Base-by-base conservation (phyloP, 2,888 invertebrate genomes). In the Phoronis australis region DNA sequence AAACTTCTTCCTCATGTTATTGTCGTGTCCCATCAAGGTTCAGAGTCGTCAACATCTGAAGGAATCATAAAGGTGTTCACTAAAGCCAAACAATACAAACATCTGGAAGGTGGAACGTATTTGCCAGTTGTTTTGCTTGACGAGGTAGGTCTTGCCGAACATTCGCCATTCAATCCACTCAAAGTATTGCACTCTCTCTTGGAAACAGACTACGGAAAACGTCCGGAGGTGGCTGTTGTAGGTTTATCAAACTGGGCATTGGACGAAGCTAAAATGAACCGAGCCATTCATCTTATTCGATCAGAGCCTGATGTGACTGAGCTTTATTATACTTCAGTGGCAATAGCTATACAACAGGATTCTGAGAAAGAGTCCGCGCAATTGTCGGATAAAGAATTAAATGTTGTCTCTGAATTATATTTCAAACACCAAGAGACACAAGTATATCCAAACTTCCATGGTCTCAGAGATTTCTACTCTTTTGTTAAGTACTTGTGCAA, bases 41-140 rank as follows among this genome's bases (percentile, higher is more conserved):
- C 63, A 4, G 65, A 65, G 37, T 61, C 64, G 4, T 62, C 62
- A 20, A 66, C 64, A 31, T 67, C 67, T 3, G 64, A 61, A 45
- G 65, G 65, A 4, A 67, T 66, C 9, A 49, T 59, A 5, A 64
- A 64, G 31, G 63, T 65, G 0, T 65, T 65, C 55, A 59, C 59
- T 27, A 62, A 62, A 26, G 65, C 65, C 26, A 50, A 59, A 46
- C 56, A 52, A 5, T 64, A 62, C 37, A 43, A 60, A 2, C 48
- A 58, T 6, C 57, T 59, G 15, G 46, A 42, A 6, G 40, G 20
- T 3, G 54, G 52, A 22, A 55, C 59, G 24, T 59, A 61, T 0
- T 26, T 61, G 21, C 63, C 65, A 26, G 65, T 67, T 5, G 65
- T 67, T 1, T 56, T 66, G 40, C 51, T 67, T 4, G 67, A 67